These are phyloP conservation scores for Ormyrus rosae DNA, from an alignment of 2,888 invertebrate genomes.

Conservation along the genomic window DNA sequence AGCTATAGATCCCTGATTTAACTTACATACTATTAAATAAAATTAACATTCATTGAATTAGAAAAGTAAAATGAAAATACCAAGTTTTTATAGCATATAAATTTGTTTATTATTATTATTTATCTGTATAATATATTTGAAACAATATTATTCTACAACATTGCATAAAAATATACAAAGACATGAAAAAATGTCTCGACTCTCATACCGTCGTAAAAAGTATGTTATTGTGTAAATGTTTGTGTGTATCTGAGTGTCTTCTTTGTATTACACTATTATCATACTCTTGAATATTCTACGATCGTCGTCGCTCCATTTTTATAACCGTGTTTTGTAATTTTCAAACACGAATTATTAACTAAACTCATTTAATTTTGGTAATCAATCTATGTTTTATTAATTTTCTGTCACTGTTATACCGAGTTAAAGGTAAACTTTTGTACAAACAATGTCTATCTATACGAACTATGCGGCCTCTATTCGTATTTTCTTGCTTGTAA, in stretches of 20 bases:
- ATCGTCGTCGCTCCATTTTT: constrained; percentile 58
- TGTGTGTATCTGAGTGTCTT: constrained; percentile 38
- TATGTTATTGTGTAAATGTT: constrained; percentile 68
- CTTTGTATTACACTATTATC: constrained; percentile 38
- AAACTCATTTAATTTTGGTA: constrained; percentile 33
- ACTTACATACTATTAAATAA: no score
- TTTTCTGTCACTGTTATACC: constrained; percentile 20
- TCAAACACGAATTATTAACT: constrained; percentile 26
- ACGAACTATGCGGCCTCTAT: constrained; percentile 39
- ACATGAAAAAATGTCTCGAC: constrained; percentile 76
- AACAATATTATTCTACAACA: constrained; percentile 76
- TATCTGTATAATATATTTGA: constrained; percentile 76
- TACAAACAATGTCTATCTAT: constrained; percentile 50
- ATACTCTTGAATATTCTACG: constrained; percentile 49
- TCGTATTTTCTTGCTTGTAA: constrained; percentile 27
- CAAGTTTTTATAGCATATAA: constrained; percentile 69
- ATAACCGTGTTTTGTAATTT: constrained; percentile 24
- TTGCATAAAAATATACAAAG: constrained; percentile 76
- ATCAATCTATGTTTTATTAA: constrained; percentile 37
- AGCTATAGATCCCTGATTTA: no score
- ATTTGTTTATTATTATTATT: constrained; percentile 75
- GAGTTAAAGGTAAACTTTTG: constrained; percentile 48
- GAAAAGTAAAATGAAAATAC: not conserved
- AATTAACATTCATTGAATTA: not conserved
- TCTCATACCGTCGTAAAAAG: constrained; percentile 73